Evolutionary conservation across 2,113 vertebrate species (phyloP).

Genomic region (Oreochromis tanganicae): DNA sequence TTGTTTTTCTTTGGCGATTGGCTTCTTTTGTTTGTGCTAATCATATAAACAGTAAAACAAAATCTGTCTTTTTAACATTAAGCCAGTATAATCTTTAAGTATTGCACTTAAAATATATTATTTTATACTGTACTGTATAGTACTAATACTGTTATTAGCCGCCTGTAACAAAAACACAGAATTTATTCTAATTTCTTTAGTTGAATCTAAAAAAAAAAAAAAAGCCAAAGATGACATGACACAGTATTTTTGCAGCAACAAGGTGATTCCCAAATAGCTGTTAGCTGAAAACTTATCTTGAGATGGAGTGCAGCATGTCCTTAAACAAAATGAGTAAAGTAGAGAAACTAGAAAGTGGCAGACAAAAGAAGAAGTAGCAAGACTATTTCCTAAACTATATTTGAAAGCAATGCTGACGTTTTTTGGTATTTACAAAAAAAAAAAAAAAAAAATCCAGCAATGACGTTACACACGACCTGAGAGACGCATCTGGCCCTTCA

Average conservation of each 20-base stretch:
- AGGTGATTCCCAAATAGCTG: not conserved
- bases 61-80: not conserved
- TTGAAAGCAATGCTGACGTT: accelerated
- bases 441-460: not conserved
- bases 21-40: not conserved
- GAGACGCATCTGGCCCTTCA: not conserved
- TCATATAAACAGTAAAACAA: not conserved
- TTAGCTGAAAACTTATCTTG: not conserved
- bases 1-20: not conserved
- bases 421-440: not conserved
- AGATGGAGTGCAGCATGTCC: not conserved
- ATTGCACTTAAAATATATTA: accelerated
- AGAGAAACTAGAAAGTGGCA: accelerated
- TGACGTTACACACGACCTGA: accelerated
- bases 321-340: not conserved
- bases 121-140: not conserved
- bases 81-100: not conserved
- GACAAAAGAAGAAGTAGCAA: not conserved
- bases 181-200: not conserved
- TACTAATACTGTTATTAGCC: not conserved
- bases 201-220: not conserved
- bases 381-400: not conserved
- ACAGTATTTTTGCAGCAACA: not conserved
- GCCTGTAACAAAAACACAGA: not conserved
- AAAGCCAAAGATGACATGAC: not conserved